phyloP scores from a whole-genome alignment of 2,797 vertebrate species.

The Gymnopithys bicolor region DNA sequence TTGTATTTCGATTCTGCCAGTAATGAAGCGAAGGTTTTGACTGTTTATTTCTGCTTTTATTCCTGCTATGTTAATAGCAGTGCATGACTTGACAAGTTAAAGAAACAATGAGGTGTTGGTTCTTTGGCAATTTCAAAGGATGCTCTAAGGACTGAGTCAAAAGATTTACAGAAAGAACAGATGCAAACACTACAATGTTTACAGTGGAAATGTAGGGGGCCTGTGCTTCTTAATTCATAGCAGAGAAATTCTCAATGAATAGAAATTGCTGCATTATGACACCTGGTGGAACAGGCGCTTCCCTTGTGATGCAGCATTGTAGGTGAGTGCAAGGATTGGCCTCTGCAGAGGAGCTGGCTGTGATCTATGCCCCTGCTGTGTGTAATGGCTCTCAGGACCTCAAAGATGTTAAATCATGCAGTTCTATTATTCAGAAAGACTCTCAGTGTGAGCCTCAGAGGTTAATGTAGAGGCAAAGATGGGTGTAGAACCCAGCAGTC shows the following conservation, averaged over 20 bases:
- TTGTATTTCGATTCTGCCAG: neutral
- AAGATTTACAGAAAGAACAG: neutral
- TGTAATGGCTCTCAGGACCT: neutral
- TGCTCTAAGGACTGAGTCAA: neutral
- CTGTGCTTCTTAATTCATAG: neutral
- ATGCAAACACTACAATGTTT: neutral
- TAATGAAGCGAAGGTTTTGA: neutral
- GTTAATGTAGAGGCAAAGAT: neutral
- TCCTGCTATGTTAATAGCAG: neutral
- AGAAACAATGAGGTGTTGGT: neutral
- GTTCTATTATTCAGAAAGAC: neutral
- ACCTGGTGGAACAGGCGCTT: neutral
- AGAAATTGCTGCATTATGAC: neutral
- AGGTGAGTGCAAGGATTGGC: neutral
- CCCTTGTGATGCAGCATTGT: neutral
- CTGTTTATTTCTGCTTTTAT: constrained; percentile 22
- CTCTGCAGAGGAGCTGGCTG: neutral
- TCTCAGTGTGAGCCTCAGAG: neutral
- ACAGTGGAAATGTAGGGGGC: neutral
- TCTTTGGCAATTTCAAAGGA: neutral
- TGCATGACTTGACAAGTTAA: neutral
- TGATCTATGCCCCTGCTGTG: rapidly evolving
- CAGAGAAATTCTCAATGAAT: neutral
- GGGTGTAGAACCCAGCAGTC: neutral
- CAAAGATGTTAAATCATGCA: neutral